Evolutionary conservation across 2,797 vertebrate species (phyloP).

Genomic region (Chaunax sp.): DNA sequence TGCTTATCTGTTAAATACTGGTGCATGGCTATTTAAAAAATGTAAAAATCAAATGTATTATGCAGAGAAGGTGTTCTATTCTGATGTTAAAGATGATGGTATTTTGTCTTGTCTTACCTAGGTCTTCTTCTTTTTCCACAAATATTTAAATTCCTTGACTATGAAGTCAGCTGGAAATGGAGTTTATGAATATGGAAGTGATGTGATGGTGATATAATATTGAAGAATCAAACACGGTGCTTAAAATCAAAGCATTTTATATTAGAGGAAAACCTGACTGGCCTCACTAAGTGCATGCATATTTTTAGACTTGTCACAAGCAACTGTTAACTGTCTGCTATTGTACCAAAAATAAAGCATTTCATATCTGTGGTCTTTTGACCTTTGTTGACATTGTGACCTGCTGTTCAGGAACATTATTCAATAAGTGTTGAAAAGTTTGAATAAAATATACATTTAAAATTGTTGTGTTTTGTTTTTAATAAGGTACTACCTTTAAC

Average conservation of each 20-base stretch:
- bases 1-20: constrained; percentile 37
- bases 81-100: neutral
- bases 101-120: neutral
- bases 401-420: constrained; percentile 7
- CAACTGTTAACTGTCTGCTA: constrained; percentile 50
- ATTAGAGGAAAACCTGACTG: constrained; percentile 4
- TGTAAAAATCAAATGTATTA: neutral
- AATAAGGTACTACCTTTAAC: neutral
- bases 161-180: neutral
- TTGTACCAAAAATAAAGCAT: constrained; percentile 39
- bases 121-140: neutral
- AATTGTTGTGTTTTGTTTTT: neutral
- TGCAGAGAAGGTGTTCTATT: neutral
- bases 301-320: constrained; percentile 64
- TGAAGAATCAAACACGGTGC: constrained; percentile 19
- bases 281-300: constrained; percentile 6
- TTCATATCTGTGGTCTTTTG: constrained; percentile 38
- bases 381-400: constrained; percentile 50
- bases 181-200: constrained; percentile 2
- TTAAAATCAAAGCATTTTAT: constrained; percentile 28
- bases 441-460: constrained; percentile 3
- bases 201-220: neutral
- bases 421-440: constrained; percentile 7
- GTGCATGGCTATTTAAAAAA: constrained; percentile 32
- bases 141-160: neutral